A percentile compares a stretch with the other conserved stretches of the same genome.
Conservation (phyloP, 2,888 invertebrate species). For the Beris morrisii region DNA sequence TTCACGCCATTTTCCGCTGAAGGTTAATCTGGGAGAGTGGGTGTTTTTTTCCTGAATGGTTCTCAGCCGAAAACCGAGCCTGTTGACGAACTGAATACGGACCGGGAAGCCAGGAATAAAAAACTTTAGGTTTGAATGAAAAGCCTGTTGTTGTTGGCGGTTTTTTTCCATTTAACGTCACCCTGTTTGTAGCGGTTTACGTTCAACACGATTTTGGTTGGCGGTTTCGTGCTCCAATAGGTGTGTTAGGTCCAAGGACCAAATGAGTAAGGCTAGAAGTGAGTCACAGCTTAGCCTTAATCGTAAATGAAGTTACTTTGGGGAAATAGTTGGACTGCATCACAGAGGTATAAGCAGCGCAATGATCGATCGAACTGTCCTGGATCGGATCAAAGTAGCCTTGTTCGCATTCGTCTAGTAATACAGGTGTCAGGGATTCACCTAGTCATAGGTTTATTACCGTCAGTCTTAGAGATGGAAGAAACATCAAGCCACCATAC, state of each 20-base stretch:
- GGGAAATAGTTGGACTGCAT: no score
- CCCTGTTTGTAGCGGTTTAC: conserved; percentile 31
- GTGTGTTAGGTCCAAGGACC: conserved; percentile 26
- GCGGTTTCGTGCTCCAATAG: conserved; percentile 38
- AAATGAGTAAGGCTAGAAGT: no score
- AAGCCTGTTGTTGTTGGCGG: conserved; percentile 20
- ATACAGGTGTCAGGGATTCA: no score
- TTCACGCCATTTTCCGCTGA: conserved; percentile 15
- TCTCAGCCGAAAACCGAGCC: conserved; percentile 27
- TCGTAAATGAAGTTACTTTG: no score
- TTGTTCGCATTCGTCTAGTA: no score
- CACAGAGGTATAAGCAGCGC: no score
- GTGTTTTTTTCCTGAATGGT: neutral
- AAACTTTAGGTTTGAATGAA: conserved; percentile 36
- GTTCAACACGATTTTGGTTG: conserved; percentile 39
- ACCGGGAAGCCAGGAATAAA: conserved; percentile 32
- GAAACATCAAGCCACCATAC: no score
- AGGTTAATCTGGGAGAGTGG: conserved; percentile 2
- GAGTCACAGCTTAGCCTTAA: no score
- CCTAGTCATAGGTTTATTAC: no score
- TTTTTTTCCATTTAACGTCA: conserved; percentile 17
- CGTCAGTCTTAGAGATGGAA: no score
- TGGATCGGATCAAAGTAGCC: no score
- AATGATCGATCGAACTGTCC: no score
- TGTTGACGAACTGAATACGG: conserved; percentile 33